Evolutionary conservation across 2,888 invertebrate genomes (phyloP).

Genomic region (Cerastis rubricosa): DNA sequence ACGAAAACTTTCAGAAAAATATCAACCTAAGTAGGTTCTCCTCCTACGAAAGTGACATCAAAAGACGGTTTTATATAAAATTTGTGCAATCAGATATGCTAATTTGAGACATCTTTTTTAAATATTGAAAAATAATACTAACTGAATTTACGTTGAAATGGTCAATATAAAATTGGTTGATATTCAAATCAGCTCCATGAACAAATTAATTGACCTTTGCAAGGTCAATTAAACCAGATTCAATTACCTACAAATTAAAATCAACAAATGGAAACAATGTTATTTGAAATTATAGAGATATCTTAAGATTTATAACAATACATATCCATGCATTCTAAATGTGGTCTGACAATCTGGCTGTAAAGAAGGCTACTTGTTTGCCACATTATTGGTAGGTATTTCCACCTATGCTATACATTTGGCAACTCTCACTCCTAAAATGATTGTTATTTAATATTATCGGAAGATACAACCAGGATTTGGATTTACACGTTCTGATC

Average conservation of each 20-base stretch:
- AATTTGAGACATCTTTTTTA: conserved; percentile 20
- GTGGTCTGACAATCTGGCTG: not conserved
- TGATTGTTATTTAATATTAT: not conserved
- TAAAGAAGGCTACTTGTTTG: not conserved
- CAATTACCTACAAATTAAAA: conserved; percentile 66
- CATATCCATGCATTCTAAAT: not conserved
- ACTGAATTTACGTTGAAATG: conserved; percentile 43
- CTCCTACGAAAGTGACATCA: conserved; percentile 12
- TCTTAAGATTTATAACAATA: conserved; percentile 15
- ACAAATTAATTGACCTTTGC: no score
- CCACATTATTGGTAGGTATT: not conserved
- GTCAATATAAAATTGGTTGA: conserved; percentile 58
- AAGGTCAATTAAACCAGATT: conserved; percentile 69
- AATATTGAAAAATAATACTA: conserved; percentile 43
- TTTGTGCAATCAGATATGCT: conserved; percentile 42
- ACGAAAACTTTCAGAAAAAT: conserved; percentile 37
- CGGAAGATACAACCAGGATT: not conserved
- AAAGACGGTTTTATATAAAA: conserved; percentile 43
- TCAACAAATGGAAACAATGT: conserved; percentile 53
- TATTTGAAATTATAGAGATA: conserved; percentile 40
- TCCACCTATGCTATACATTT: not conserved
- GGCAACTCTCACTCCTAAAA: not conserved
- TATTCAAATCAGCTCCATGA: conserved; percentile 64
- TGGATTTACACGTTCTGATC: not conserved
- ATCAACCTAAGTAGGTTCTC: not conserved